phyloP scores from a whole-genome alignment of 2,113 vertebrate species.

The Ploceus nigricollis region DNA sequence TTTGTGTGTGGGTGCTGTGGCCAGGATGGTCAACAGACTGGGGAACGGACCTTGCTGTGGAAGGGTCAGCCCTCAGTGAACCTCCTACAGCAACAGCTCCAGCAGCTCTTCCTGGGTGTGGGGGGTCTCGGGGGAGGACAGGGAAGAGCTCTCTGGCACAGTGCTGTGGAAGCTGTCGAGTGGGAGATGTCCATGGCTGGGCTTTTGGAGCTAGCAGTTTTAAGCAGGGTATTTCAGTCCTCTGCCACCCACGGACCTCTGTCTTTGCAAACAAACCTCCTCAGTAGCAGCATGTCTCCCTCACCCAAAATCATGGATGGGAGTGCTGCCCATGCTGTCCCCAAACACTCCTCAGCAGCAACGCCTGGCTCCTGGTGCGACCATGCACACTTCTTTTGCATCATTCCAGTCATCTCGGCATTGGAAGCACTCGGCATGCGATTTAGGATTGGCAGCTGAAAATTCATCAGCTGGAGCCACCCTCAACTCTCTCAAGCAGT shows the following conservation, averaged over 20 bases:
- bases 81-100: no score
- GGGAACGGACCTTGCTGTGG: accelerated
- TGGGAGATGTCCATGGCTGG: accelerated
- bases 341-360: not conserved
- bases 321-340: not conserved
- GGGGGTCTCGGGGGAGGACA: accelerated
- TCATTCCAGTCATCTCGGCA: not conserved
- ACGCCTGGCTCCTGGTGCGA: not conserved
- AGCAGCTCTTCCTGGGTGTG: accelerated
- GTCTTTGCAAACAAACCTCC: not conserved
- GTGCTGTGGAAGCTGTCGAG: accelerated
- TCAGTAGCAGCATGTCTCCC: not conserved
- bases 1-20: not conserved
- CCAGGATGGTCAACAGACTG: not conserved
- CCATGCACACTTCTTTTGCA: not conserved
- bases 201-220: accelerated
- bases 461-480: not conserved
- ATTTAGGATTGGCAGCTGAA: not conserved
- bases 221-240: not conserved
- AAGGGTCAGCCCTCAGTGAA: not conserved
- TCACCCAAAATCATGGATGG: not conserved
- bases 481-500: not conserved
- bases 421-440: not conserved
- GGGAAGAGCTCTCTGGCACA: accelerated
- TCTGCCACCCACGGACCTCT: not conserved